Percentiles rank a stretch among this genome's conserved stretches.
Conservation (phyloP, 2,888 invertebrate species). For the Dione vanillae region DNA sequence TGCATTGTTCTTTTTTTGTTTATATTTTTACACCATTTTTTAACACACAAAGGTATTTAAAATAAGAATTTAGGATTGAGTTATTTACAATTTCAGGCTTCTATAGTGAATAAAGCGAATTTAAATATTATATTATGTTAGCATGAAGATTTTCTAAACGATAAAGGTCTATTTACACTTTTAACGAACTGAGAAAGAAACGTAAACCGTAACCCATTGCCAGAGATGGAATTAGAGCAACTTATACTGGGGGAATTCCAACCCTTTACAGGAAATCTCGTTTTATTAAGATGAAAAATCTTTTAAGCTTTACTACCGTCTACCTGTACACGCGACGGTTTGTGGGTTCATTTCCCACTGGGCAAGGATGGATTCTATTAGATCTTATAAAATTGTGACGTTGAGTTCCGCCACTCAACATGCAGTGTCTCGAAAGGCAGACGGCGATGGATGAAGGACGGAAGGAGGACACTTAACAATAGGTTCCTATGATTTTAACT, state of each 20-base stretch:
- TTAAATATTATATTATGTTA: background rate
- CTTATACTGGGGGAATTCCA: conserved; percentile 6
- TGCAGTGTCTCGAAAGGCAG: too few relatives aligned
- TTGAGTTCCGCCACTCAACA: too few relatives aligned
- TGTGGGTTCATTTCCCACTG: too few relatives aligned
- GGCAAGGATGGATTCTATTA: too few relatives aligned
- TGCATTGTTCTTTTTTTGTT: too few relatives aligned
- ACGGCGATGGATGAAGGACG: too few relatives aligned
- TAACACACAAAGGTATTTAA: too few relatives aligned
- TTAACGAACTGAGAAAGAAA: conserved; percentile 10
- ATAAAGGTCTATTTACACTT: conserved; percentile 1
- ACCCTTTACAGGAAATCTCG: background rate
- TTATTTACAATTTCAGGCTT: background rate
- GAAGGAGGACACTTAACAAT: too few relatives aligned
- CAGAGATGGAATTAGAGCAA: conserved; percentile 18
- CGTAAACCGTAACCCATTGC: background rate
- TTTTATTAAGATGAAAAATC: background rate
- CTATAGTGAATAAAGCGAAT: background rate
- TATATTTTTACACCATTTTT: too few relatives aligned
- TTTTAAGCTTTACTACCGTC: background rate
- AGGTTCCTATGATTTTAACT: too few relatives aligned
- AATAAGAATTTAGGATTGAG: background rate
- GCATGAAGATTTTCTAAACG: background rate
- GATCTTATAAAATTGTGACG: too few relatives aligned
- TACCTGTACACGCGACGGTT: too few relatives aligned